phyloP scores from a whole-genome alignment of 2,113 vertebrate species.

The Haemorhous mexicanus region DNA sequence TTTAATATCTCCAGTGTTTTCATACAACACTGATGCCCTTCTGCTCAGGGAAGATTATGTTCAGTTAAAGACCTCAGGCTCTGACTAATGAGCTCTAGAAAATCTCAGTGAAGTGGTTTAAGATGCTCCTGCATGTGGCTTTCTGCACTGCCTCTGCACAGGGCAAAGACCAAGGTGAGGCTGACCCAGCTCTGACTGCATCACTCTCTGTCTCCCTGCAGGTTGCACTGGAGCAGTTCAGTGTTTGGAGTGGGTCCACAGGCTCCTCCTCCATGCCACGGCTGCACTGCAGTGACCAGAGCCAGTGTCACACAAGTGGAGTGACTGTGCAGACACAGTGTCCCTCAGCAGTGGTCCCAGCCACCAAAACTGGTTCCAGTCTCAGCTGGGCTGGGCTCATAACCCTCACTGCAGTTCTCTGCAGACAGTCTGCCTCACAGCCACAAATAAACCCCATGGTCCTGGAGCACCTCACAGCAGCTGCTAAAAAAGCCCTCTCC shows the following conservation, averaged over 20 bases:
- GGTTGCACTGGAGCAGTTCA: background rate
- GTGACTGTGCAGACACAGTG: rapidly evolving
- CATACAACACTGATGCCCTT: background rate
- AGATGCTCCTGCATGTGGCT: background rate
- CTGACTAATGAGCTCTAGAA: background rate
- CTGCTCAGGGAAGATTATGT: background rate
- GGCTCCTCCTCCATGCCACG: rapidly evolving
- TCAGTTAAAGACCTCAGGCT: background rate
- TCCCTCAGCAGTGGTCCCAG: background rate
- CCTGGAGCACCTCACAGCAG: background rate
- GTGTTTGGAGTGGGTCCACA: rapidly evolving
- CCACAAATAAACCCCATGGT: background rate
- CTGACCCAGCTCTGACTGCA: background rate
- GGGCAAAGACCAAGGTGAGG: background rate
- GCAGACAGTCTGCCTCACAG: background rate
- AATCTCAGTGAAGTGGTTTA: background rate
- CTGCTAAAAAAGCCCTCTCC: background rate
- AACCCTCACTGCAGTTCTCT: background rate
- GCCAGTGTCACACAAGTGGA: background rate
- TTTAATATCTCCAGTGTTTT: background rate
- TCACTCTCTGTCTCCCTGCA: background rate
- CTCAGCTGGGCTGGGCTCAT: background rate
- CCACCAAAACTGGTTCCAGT: background rate
- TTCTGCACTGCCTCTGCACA: background rate
- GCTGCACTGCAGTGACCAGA: background rate